These are phyloP conservation scores for Arrhopalites spinosus DNA, from an alignment of 2,888 invertebrate genomes.

Conservation along the genomic window DNA sequence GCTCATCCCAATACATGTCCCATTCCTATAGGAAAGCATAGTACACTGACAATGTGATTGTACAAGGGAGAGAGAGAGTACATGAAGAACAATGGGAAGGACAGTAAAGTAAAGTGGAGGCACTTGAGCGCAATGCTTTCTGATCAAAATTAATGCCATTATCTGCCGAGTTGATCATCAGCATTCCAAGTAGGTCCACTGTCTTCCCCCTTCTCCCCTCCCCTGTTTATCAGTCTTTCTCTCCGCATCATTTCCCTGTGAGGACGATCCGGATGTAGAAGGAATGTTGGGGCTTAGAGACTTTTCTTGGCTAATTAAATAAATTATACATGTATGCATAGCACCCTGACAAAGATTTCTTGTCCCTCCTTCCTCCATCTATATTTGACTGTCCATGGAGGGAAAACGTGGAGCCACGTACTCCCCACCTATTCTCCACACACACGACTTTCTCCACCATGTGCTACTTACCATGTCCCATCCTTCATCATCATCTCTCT, in stretches of 20 bases:
- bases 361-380: neutral
- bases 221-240: constrained; percentile 15
- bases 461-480: neutral
- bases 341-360: constrained; percentile 26
- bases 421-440: neutral
- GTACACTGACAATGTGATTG: constrained; percentile 14
- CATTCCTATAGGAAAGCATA: no score
- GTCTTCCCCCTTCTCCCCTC: neutral
- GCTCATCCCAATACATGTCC: no score
- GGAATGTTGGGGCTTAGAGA: no score
- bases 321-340: constrained; percentile 40
- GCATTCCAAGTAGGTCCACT: constrained; percentile 39
- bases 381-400: neutral
- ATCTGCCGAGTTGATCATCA: constrained; percentile 37
- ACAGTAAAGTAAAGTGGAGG: constrained; percentile 28
- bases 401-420: neutral
- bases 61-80: constrained; percentile 6
- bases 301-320: constrained; percentile 42
- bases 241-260: constrained; percentile 28
- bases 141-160: constrained; percentile 43
- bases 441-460: neutral
- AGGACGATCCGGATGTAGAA: neutral
- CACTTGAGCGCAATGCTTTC: constrained; percentile 34
- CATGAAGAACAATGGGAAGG: constrained; percentile 12
- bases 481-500: neutral